Evolutionary conservation across 2,797 vertebrate species (phyloP).

Genomic region (Alfaro cultratus): DNA sequence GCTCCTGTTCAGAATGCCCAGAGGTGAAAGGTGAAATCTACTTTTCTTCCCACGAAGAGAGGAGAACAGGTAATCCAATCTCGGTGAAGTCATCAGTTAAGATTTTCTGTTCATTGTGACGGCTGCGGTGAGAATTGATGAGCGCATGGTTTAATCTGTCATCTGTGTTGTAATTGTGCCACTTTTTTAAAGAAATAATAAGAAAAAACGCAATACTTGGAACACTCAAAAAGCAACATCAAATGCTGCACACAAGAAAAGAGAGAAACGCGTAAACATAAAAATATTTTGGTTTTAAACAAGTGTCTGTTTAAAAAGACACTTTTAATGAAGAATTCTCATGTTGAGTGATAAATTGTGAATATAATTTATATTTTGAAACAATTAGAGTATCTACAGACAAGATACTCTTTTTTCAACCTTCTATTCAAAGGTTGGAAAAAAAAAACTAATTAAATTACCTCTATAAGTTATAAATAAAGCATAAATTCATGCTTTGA

Average conservation of each 20-base stretch:
- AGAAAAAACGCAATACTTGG: conserved; percentile 38
- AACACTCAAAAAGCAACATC: conserved; percentile 40
- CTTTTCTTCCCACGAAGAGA: conserved; percentile 53
- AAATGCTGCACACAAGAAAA: conserved; percentile 27
- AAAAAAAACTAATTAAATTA: background rate
- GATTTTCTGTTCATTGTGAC: conserved; percentile 67
- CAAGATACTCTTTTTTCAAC: too few species aligned
- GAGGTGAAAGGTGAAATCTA: conserved; percentile 66
- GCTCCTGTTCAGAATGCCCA: conserved; percentile 50
- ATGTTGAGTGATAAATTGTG: background rate
- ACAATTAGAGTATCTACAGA: background rate
- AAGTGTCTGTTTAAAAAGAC: too few species aligned
- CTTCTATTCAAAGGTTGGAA: background rate
- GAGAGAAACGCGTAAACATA: conserved; percentile 15
- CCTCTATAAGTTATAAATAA: background rate
- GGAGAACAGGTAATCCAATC: conserved; percentile 66
- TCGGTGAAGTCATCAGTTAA: conserved; percentile 71
- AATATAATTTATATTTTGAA: background rate
- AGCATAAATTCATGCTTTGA: too few species aligned
- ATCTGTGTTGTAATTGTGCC: conserved; percentile 57
- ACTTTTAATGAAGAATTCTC: background rate
- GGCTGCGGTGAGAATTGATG: conserved; percentile 53
- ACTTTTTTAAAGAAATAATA: conserved; percentile 32
- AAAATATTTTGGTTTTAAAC: background rate
- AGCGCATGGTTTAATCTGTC: conserved; percentile 53